Evolutionary conservation across 2,888 invertebrate genomes (phyloP), one percentile per base, ranked within the genome.

Genomic region (Incurvaria masculella): DNA sequence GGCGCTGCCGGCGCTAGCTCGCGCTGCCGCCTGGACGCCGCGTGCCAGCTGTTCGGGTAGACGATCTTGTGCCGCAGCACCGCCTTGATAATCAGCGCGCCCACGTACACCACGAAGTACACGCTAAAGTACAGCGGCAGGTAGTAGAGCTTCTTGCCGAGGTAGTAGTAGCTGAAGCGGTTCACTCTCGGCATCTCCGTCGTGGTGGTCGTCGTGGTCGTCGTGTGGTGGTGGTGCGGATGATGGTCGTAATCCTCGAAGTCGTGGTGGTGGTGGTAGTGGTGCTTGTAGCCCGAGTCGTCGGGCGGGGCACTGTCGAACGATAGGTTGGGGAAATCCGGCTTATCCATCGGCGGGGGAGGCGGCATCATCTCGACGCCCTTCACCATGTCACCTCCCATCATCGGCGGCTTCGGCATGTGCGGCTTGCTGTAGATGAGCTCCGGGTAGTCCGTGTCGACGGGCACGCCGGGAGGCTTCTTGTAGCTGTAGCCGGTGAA

Each of bases 51-150:
- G 56, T 84, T 81, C 18, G 81, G 82, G 57, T 84, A 81, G 16
- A 80, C 79, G 47, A 89, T 86, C 66, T 88, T 89, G 63, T 89
- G 89, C 51, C 88, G 80, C 27, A 87, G 79, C 27, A 89, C 82
- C 3, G 88, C 86, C 63, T 88, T 88, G 21, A 88, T 73, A 50
- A 89, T 85, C 21, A 89, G 71, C 17, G 87, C 85, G 2, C 84
- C 85, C 1, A 89, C 85, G 59, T 89, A 89, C 49, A 87, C 69
- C 45, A 84, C 81, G 55, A 85, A 84, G 56, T 85, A 89, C 14
- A 88, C 84, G 61, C 88, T 88, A 62, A 89, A 89, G 64, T 88
- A 89, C 42, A 89, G 65, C 0, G 89, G 89, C 52, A 89, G 72
- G 61, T 88, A 89, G 80, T 88, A 89, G 27, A 89, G 68, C 59